Conservation (phyloP, 2,113 vertebrate species). For the Cairina moschata region DNA sequence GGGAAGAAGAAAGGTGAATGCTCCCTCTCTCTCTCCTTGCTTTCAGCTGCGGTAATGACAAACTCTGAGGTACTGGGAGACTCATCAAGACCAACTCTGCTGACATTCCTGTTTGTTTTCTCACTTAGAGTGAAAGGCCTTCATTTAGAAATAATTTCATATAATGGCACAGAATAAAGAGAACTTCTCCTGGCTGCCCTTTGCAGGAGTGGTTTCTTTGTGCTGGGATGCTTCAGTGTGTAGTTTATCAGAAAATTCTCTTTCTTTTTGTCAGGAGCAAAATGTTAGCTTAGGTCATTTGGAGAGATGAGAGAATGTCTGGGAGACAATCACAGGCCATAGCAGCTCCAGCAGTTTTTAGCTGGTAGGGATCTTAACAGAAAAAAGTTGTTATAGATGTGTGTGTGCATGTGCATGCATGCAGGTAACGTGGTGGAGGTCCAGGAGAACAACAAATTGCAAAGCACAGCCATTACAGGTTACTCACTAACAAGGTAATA, state of each 20-base stretch:
- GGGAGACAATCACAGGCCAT: neutral
- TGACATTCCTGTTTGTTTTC: constrained; percentile 15
- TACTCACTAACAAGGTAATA: neutral
- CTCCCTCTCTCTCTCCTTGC: neutral
- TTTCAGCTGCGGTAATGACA: neutral
- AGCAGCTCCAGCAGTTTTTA: neutral
- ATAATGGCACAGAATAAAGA: neutral
- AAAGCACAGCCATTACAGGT: fast-evolving
- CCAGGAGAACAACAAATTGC: neutral
- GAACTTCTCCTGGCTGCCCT: neutral
- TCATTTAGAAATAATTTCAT: constrained; percentile 1
- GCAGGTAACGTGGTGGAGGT: fast-evolving
- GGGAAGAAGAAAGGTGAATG: neutral
- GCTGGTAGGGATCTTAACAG: neutral
- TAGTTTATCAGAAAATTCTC: neutral
- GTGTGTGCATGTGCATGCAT: fast-evolving
- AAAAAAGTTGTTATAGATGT: neutral
- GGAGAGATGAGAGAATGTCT: neutral
- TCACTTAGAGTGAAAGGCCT: neutral
- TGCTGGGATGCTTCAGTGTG: neutral
- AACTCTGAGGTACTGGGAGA: neutral
- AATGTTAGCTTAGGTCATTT: neutral
- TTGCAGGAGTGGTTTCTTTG: neutral
- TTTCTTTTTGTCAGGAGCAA: neutral
- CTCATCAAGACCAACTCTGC: neutral